phyloP scores from a whole-genome alignment of 1,140 invertebrate species.

The Psilanteris sp. region DNA sequence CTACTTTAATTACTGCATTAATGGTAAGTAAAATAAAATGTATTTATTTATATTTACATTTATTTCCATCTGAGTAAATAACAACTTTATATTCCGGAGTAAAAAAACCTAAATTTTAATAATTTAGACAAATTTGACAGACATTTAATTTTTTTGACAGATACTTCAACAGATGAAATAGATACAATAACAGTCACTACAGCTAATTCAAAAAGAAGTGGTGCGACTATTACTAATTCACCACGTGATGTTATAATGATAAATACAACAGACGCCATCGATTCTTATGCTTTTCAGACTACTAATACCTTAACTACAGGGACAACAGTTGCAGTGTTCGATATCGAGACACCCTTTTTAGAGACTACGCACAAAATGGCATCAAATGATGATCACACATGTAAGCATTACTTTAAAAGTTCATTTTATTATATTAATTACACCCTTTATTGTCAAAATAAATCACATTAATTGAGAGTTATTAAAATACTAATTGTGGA shows the following conservation, averaged over 20 bases:
- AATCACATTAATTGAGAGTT: no score
- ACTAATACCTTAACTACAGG: constrained; percentile 8
- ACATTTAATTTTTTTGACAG: not conserved
- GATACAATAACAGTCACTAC: constrained; percentile 4
- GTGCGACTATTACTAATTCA: constrained; percentile 6
- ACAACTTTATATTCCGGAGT: no score
- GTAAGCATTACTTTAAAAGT: no score
- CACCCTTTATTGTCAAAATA: no score
- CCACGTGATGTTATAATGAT: constrained; percentile 61
- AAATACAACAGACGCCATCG: constrained; percentile 72
- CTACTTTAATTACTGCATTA: constrained; percentile 76
- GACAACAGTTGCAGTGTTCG: constrained; percentile 14
- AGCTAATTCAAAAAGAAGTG: constrained; percentile 7
- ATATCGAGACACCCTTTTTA: constrained; percentile 59
- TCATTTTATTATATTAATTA: no score
- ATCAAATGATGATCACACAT: constrained; percentile 9
- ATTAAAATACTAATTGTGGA: no score
- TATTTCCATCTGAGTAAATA: no score
- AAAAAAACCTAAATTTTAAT: no score
- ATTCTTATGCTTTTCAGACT: constrained; percentile 55
- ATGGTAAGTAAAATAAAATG: constrained; percentile 62
- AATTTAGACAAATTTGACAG: no score
- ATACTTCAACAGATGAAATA: not conserved
- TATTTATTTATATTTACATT: no score
- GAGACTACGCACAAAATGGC: constrained; percentile 29